These are phyloP conservation scores for Eumaeus atala DNA, from an alignment of 1,140 invertebrate genomes.

Conservation along the genomic window DNA sequence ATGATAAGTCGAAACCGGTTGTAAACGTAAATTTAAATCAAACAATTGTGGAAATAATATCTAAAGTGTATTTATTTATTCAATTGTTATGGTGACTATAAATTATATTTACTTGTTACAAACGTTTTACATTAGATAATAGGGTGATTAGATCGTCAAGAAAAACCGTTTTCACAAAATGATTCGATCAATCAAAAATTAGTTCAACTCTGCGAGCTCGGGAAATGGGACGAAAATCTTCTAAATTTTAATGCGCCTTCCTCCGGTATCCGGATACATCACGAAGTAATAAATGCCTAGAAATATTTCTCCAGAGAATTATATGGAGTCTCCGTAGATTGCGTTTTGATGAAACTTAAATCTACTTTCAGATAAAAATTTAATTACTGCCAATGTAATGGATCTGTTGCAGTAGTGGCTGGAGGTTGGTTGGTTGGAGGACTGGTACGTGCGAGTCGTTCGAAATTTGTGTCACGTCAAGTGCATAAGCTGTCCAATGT, in stretches of 20 bases:
- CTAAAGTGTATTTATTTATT: too few species aligned
- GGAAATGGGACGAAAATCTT: conserved; percentile 44
- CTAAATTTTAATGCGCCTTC: conserved; percentile 52
- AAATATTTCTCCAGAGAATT: conserved; percentile 27
- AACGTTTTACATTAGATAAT: neutral
- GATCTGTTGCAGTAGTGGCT: too few species aligned
- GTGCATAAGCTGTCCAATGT: too few species aligned
- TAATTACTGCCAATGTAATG: neutral
- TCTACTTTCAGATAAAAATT: neutral
- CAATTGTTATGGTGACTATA: neutral
- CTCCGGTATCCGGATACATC: conserved; percentile 32
- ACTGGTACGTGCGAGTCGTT: too few species aligned
- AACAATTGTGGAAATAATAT: too few species aligned
- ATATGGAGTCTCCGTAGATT: neutral
- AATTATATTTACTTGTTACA: neutral
- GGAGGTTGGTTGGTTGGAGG: too few species aligned
- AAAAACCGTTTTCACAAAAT: neutral
- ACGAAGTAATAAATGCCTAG: conserved; percentile 35
- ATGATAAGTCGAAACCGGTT: too few species aligned
- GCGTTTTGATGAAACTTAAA: conserved; percentile 7
- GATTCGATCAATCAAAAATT: conserved; percentile 32
- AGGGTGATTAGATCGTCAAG: conserved; percentile 1
- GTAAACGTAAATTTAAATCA: too few species aligned
- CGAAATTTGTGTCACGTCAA: too few species aligned
- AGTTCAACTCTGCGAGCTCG: conserved; percentile 29